Percentiles rank a stretch among this genome's conserved stretches.
Evolutionary conservation across 35 echinoderm and acorn worm species (phyloP).

Genomic region (Amphiura filiformis): DNA sequence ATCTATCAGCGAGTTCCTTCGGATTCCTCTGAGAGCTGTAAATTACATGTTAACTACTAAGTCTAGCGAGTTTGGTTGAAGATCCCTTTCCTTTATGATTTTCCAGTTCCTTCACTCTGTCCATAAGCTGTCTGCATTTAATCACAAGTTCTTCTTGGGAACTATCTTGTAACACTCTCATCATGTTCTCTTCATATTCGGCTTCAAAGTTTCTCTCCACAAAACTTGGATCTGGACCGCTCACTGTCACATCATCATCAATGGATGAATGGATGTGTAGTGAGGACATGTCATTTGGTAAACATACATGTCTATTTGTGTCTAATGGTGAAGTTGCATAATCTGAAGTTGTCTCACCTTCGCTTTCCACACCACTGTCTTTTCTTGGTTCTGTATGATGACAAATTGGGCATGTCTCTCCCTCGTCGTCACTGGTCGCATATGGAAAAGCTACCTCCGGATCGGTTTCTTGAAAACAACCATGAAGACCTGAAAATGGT

Average conservation of each 20-base stretch:
- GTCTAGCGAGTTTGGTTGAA: too few species aligned
- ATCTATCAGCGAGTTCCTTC: too few species aligned
- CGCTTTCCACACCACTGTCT: neutral
- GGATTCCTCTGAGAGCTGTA: too few species aligned
- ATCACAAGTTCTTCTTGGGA: conserved; percentile 14
- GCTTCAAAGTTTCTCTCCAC: conserved; percentile 31
- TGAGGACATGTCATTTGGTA: neutral
- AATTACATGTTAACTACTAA: too few species aligned
- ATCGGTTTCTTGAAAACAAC: neutral
- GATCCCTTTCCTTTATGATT: neutral
- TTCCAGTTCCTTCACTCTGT: conserved; percentile 10
- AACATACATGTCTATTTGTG: neutral
- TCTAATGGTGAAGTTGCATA: too few species aligned
- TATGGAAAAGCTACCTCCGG: neutral
- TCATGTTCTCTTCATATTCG: conserved; percentile 22
- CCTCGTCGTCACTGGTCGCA: neutral
- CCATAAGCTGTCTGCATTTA: conserved; percentile 10
- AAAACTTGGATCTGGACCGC: conserved; percentile 10
- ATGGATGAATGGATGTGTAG: neutral
- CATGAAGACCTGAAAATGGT: neutral
- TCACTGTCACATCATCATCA: neutral
- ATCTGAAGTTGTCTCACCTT: neutral
- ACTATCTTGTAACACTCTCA: neutral
- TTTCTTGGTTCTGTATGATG: neutral
- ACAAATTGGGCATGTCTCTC: neutral